phyloP scores from a whole-genome alignment of 2,113 vertebrate genomes.

The Archilochus colubris region DNA sequence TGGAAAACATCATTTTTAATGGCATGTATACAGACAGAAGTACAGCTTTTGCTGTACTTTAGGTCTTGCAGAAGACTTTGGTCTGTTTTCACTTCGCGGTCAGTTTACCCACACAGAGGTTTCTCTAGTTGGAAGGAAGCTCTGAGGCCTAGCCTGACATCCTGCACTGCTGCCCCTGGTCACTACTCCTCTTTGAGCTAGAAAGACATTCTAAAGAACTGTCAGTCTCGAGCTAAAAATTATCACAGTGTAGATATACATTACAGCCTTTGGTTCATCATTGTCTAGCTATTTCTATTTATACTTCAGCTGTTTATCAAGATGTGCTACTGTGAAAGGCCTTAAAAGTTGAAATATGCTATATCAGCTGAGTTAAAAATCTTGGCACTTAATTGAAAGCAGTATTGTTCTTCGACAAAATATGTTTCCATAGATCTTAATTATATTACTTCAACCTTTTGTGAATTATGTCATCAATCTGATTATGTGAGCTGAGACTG shows the following conservation, averaged over 20 bases:
- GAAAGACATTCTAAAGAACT: not conserved
- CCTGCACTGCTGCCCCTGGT: not conserved
- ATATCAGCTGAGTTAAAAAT: not conserved
- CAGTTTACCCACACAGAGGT: not conserved
- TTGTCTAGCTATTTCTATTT: conserved; percentile 41
- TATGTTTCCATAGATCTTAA: not conserved
- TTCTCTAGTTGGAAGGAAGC: not conserved
- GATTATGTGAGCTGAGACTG: not conserved
- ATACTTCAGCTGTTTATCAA: conserved; percentile 11
- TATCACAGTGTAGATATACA: not conserved
- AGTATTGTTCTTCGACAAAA: not conserved
- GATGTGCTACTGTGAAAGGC: not conserved
- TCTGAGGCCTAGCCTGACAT: not conserved
- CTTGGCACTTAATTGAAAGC: not conserved
- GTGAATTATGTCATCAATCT: not conserved
- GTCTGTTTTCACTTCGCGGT: not conserved
- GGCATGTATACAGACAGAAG: not conserved
- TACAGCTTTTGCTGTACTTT: not conserved
- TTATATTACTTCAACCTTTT: not conserved
- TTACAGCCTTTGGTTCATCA: conserved; percentile 10
- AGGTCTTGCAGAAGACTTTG: not conserved
- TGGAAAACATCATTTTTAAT: not conserved
- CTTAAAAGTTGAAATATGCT: not conserved
- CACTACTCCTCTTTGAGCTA: not conserved
- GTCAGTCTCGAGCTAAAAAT: not conserved